Evolutionary conservation across 2,888 invertebrate genomes (phyloP).

Genomic region (Neria commutata): DNA sequence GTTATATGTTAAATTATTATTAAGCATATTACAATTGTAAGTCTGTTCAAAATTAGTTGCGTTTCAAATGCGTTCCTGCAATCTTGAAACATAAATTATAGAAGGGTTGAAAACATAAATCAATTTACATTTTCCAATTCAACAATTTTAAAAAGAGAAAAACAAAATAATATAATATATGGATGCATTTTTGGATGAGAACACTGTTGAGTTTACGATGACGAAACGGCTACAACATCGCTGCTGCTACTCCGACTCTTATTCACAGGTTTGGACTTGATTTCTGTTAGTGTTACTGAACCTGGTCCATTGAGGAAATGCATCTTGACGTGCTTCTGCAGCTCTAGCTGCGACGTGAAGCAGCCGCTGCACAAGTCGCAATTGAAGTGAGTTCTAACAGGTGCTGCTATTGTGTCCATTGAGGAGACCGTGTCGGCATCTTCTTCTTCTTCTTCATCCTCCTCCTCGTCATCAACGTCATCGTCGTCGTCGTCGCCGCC

Average conservation of each 20-base stretch:
- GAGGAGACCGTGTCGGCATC: slow-evolving; percentile 12
- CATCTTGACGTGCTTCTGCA: slow-evolving; percentile 60
- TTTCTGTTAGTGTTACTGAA: slow-evolving; percentile 48
- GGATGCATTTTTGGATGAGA: not conserved
- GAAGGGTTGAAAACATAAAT: too few species aligned
- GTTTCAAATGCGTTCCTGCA: too few species aligned
- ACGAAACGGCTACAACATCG: slow-evolving; percentile 34
- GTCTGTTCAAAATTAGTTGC: too few species aligned
- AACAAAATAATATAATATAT: too few species aligned
- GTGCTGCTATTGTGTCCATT: slow-evolving; percentile 27
- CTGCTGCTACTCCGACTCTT: slow-evolving; percentile 36
- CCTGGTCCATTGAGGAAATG: slow-evolving; percentile 61
- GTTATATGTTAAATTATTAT: too few species aligned
- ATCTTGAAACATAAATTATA: too few species aligned
- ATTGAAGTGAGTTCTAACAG: slow-evolving; percentile 47
- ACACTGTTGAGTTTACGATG: slow-evolving; percentile 19
- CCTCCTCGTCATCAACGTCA: slow-evolving; percentile 30
- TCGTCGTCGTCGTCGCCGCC: slow-evolving; percentile 31
- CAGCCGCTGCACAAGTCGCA: slow-evolving; percentile 61
- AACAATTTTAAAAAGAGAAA: too few species aligned
- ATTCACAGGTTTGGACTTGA: slow-evolving; percentile 36
- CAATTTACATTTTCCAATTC: too few species aligned
- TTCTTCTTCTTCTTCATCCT: slow-evolving; percentile 25
- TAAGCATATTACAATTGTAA: too few species aligned
- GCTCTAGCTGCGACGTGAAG: slow-evolving; percentile 57